Evolutionary conservation across 2,888 invertebrate genomes (phyloP).

Genomic region (Metalampra italica): DNA sequence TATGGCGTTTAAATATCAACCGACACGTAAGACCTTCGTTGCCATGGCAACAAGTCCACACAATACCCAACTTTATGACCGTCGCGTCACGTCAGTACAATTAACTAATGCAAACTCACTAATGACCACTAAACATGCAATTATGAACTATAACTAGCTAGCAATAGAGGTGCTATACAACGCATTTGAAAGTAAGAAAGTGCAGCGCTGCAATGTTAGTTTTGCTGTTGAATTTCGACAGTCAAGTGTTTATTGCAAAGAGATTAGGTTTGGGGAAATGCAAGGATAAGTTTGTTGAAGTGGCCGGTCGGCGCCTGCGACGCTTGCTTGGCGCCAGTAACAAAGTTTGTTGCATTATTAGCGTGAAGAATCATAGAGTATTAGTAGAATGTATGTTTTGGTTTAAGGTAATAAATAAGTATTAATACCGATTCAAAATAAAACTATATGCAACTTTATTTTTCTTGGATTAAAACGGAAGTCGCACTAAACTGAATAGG

Average conservation of each 20-base stretch:
- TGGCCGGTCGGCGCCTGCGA: background rate
- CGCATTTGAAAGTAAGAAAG: slow-evolving; percentile 18
- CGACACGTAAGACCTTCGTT: slow-evolving; percentile 18
- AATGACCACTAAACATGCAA: slow-evolving; percentile 6
- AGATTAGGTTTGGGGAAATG: background rate
- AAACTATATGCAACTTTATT: background rate
- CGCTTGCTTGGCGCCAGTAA: slow-evolving; percentile 7
- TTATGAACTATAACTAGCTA: slow-evolving; percentile 11
- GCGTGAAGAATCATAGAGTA: slow-evolving; percentile 7
- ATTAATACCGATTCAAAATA: background rate
- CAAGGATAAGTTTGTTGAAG: background rate
- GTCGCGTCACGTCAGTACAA: slow-evolving; percentile 38
- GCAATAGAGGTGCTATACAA: slow-evolving; percentile 8
- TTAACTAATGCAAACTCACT: slow-evolving; percentile 25
- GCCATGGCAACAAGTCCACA: slow-evolving; percentile 36
- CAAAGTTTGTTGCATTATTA: slow-evolving; percentile 14
- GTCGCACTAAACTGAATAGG: no score
- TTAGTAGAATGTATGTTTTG: no score
- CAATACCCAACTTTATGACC: slow-evolving; percentile 45
- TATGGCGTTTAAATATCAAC: background rate
- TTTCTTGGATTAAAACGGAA: background rate
- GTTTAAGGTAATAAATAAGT: background rate
- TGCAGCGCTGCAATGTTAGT: slow-evolving; percentile 1
- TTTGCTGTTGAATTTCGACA: background rate
- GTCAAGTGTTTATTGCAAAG: background rate